Conservation (phyloP, 53 echinoderm and acorn worm genomes). For the Holothuria leucospilota region DNA sequence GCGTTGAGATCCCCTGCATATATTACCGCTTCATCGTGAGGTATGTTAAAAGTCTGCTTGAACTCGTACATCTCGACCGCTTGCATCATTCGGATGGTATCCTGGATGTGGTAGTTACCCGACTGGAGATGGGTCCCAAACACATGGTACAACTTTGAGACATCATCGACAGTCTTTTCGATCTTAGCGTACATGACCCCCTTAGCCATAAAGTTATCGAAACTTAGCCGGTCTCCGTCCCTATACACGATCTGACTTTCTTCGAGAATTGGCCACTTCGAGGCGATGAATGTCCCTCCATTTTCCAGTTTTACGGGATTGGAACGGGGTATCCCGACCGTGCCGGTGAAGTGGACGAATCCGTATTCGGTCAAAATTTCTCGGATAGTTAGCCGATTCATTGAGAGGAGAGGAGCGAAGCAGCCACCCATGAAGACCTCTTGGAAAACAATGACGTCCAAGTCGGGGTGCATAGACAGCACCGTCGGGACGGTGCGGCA, state of each 20-base stretch:
- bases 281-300: slow-evolving; percentile 87
- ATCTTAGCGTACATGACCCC: slow-evolving; percentile 85
- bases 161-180: slow-evolving; percentile 73
- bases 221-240: slow-evolving; percentile 54
- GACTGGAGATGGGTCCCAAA: slow-evolving; percentile 94
- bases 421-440: slow-evolving; percentile 97
- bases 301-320: slow-evolving; percentile 72
- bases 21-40: slow-evolving; percentile 75
- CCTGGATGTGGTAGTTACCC: slow-evolving; percentile 50
- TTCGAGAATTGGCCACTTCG: slow-evolving; percentile 86
- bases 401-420: slow-evolving; percentile 61
- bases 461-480: slow-evolving; percentile 70
- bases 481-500: slow-evolving; percentile 73
- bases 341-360: slow-evolving; percentile 76
- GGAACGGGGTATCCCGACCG: slow-evolving; percentile 64
- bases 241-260: slow-evolving; percentile 62
- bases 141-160: slow-evolving; percentile 71
- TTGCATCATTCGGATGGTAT: slow-evolving; percentile 69
- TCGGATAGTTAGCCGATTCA: slow-evolving; percentile 67
- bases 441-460: slow-evolving; percentile 87
- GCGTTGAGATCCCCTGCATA: slow-evolving; percentile 90
- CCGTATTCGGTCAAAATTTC: slow-evolving; percentile 79
- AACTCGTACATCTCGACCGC: slow-evolving; percentile 79
- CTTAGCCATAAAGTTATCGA: slow-evolving; percentile 61
- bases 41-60: slow-evolving; percentile 64